Conservation (phyloP, 2,888 invertebrate genomes). For the Pseudanteris insignis region DNA sequence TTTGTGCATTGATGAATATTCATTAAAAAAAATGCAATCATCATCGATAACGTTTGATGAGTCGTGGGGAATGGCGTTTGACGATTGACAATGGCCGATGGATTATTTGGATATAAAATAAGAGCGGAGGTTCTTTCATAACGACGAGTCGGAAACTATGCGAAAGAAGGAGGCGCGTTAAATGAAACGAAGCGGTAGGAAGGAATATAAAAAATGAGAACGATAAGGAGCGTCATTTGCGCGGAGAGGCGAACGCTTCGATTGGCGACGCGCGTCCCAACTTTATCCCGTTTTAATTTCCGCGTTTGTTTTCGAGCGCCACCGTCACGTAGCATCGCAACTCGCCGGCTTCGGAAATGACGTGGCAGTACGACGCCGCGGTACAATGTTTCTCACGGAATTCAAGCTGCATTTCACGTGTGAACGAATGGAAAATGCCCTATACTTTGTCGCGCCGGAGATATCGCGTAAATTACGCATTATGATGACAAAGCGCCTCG, state of each 20-base stretch:
- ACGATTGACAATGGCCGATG: too few relatives aligned
- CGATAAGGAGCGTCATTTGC: background rate
- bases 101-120: too few relatives aligned
- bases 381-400: conserved; percentile 15
- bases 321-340: conserved; percentile 24
- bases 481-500: too few relatives aligned
- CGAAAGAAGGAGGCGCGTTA: too few relatives aligned
- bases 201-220: background rate
- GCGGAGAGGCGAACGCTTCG: background rate
- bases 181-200: background rate
- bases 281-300: conserved; percentile 39
- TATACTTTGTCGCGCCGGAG: conserved; percentile 12
- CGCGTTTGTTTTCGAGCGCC: conserved; percentile 37
- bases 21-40: too few relatives aligned
- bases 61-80: too few relatives aligned
- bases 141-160: too few relatives aligned
- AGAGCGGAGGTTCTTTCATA: too few relatives aligned
- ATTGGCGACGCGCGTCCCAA: conserved; percentile 4
- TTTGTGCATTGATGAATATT: too few relatives aligned
- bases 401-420: conserved; percentile 21
- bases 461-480: conserved; percentile 9
- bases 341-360: conserved; percentile 24
- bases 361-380: conserved; percentile 13
- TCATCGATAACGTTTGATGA: too few relatives aligned
- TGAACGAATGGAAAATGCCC: conserved; percentile 16